Percentiles rank a stretch among this genome's conserved stretches.
phyloP scores from a whole-genome alignment of 2,113 vertebrate species.

The Apus apus region DNA sequence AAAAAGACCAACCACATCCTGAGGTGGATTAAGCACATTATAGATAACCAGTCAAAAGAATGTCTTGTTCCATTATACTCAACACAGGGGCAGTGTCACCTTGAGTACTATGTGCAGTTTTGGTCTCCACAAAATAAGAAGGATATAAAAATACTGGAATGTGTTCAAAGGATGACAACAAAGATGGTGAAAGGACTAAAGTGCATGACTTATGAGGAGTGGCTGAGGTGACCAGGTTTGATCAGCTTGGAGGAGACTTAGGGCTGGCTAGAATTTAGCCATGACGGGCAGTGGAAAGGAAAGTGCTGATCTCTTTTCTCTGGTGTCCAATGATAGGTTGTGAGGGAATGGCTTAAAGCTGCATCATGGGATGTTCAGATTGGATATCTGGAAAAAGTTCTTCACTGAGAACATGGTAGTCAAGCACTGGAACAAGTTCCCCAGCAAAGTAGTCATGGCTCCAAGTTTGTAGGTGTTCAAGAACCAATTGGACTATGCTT shows the following conservation, averaged over 20 bases:
- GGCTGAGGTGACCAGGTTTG: neutral
- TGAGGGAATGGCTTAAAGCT: neutral
- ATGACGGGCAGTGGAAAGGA: neutral
- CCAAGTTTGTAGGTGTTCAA: neutral
- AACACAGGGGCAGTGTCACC: rapidly evolving
- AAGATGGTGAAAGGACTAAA: neutral
- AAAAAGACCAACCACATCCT: neutral
- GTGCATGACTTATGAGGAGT: neutral
- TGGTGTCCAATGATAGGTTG: neutral
- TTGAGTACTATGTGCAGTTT: neutral
- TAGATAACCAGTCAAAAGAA: neutral
- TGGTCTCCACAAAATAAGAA: neutral
- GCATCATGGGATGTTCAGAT: neutral
- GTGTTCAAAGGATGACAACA: neutral
- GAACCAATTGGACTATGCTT: neutral
- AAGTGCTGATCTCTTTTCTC: neutral
- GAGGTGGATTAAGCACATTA: neutral
- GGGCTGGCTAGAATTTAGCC: neutral
- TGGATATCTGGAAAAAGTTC: neutral
- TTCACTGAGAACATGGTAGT: neutral
- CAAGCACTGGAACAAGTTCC: neutral
- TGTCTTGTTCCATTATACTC: neutral
- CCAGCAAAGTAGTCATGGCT: neutral
- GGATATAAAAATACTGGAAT: neutral
- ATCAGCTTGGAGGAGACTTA: neutral